A percentile compares a stretch with the other conserved stretches of the same genome.
phyloP scores from a whole-genome alignment of 2,797 vertebrate genomes.

The Sparus aurata region DNA sequence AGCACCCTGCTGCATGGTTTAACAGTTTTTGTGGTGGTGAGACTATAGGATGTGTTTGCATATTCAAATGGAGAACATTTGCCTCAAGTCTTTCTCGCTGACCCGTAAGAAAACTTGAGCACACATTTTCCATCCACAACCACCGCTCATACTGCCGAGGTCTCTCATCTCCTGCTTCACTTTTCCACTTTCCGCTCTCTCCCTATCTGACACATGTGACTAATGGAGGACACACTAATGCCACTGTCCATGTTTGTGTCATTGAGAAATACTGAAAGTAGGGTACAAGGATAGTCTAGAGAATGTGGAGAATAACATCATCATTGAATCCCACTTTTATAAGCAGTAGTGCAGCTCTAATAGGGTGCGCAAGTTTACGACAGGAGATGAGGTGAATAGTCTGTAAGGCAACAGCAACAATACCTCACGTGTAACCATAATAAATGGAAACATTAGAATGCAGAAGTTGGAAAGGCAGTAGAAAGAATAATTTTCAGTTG shows the following conservation, averaged over 20 bases:
- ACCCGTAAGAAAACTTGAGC: background rate
- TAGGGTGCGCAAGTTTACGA: background rate
- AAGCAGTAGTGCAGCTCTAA: background rate
- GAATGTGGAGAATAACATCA: background rate
- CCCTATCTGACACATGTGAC: background rate
- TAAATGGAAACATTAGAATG: background rate
- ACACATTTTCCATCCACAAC: background rate
- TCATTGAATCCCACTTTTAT: constrained; percentile 12
- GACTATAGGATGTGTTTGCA: background rate
- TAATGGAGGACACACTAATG: background rate
- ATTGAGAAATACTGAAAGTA: background rate
- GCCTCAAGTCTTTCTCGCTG: background rate
- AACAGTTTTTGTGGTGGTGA: background rate
- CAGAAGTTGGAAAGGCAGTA: background rate
- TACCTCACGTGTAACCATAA: background rate
- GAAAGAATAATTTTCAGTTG: background rate
- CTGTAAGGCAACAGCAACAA: background rate
- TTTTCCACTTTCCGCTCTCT: background rate
- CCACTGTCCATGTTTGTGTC: background rate
- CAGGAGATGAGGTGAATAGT: background rate
- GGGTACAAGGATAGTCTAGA: background rate
- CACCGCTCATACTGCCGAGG: background rate
- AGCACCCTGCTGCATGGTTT: background rate
- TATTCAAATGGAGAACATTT: background rate
- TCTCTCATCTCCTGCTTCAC: background rate